phyloP scores from a whole-genome alignment of 2,113 vertebrate genomes.

The Laterallus jamaicensis region DNA sequence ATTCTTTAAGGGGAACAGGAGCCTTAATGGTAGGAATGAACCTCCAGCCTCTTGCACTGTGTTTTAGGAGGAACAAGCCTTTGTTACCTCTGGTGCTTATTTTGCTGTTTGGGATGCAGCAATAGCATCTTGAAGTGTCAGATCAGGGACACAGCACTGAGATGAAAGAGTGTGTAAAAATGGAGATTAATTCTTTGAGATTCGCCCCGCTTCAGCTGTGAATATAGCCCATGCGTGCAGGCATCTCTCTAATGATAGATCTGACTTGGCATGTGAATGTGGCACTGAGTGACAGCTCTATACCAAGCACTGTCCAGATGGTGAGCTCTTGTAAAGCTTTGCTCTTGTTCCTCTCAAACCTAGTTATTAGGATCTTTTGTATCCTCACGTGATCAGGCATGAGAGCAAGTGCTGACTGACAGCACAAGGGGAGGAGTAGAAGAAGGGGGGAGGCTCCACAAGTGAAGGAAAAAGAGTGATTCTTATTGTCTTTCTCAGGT shows the following conservation, averaged over 20 bases:
- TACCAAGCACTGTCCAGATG: slow-evolving; percentile 11
- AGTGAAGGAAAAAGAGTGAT: neutral
- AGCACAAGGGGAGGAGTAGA: neutral
- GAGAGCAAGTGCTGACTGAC: neutral
- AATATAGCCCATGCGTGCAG: neutral
- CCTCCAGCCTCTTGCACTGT: neutral
- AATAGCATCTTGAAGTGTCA: neutral
- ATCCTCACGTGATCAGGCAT: neutral
- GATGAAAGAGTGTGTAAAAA: neutral
- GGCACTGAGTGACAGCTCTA: slow-evolving; percentile 11
- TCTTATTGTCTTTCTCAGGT: neutral
- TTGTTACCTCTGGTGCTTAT: neutral
- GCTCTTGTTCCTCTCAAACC: neutral
- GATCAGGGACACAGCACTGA: neutral
- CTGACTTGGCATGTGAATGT: neutral
- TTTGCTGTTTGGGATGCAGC: neutral
- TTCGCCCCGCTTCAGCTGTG: neutral
- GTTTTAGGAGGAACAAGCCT: neutral
- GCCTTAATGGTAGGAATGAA: neutral
- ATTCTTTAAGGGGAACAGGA: neutral
- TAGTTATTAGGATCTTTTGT: neutral
- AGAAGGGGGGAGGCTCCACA: neutral
- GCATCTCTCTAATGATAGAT: neutral
- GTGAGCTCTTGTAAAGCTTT: neutral
- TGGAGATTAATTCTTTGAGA: neutral